Conservation (phyloP, 2,113 vertebrate species). For the Speoplatyrhinus poulsoni region DNA sequence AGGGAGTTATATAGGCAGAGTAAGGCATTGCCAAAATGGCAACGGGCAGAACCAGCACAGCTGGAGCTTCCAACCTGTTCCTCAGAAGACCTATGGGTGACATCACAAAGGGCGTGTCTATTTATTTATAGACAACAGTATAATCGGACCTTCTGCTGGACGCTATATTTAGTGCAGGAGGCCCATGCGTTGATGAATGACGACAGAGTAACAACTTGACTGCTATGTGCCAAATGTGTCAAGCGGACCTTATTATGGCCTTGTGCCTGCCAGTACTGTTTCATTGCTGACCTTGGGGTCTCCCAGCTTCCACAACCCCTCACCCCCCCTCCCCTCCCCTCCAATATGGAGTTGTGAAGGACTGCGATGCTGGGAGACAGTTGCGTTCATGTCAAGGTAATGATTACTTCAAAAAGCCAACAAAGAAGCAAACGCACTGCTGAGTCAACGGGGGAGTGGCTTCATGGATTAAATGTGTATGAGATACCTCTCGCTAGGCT, state of each 20-base stretch:
- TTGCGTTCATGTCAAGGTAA: too few species aligned
- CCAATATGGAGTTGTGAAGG: not conserved
- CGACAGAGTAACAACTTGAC: constrained; percentile 71
- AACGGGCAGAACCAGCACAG: too few species aligned
- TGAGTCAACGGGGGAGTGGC: not conserved
- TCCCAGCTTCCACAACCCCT: not conserved
- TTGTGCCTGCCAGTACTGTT: constrained; percentile 44
- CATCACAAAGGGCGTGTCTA: too few species aligned
- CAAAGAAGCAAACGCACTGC: not conserved
- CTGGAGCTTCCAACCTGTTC: too few species aligned
- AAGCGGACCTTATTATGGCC: constrained; percentile 44
- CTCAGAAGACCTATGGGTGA: too few species aligned
- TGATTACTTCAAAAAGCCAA: not conserved
- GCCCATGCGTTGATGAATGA: constrained; percentile 72
- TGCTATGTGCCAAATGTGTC: constrained; percentile 67
- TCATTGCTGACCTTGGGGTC: constrained; percentile 60
- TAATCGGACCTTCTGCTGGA: constrained; percentile 33
- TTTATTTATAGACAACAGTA: too few species aligned
- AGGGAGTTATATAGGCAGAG: too few species aligned
- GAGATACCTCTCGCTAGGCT: too few species aligned
- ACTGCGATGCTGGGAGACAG: too few species aligned
- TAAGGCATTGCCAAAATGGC: too few species aligned
- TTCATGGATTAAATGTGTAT: too few species aligned
- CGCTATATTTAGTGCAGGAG: constrained; percentile 72
- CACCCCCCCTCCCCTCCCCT: constrained; percentile 4